Percentiles rank a stretch among this genome's conserved stretches.
Conservation (phyloP, 2,113 vertebrate species). For the Promerops cafer region DNA sequence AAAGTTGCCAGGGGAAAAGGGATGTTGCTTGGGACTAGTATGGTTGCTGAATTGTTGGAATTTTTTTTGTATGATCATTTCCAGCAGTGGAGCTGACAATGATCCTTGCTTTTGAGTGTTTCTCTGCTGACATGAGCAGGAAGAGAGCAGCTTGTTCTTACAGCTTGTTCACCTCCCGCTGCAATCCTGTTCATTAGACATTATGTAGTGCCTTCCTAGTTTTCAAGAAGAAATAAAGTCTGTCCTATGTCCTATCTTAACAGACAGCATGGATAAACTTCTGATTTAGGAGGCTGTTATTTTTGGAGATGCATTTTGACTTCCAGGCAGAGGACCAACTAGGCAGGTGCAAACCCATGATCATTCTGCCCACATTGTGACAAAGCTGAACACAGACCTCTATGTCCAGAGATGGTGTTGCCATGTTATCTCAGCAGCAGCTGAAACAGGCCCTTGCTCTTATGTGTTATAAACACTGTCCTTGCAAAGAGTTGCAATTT, state of each 20-base stretch:
- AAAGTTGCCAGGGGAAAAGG: background rate
- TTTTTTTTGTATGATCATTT: background rate
- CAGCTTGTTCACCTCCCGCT: background rate
- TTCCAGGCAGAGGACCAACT: background rate
- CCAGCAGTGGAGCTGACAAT: background rate
- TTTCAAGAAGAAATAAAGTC: background rate
- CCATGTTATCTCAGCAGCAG: background rate
- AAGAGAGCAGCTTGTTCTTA: background rate
- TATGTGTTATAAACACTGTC: background rate
- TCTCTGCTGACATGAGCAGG: background rate
- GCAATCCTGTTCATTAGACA: background rate
- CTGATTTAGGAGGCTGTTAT: background rate
- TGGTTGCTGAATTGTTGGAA: background rate
- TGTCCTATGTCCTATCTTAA: background rate
- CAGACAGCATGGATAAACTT: background rate
- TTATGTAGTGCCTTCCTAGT: background rate
- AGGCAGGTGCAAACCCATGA: background rate
- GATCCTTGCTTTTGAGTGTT: background rate
- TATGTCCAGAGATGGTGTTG: background rate
- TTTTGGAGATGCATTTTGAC: background rate
- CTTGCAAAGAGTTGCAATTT: background rate
- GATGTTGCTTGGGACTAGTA: background rate
- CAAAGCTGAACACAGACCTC: background rate
- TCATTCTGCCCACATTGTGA: background rate
- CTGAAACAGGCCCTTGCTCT: background rate